Evolutionary conservation across 2,888 invertebrate species (phyloP), one percentile per base, ranked within the genome.

Genomic region (Theretra japonica): DNA sequence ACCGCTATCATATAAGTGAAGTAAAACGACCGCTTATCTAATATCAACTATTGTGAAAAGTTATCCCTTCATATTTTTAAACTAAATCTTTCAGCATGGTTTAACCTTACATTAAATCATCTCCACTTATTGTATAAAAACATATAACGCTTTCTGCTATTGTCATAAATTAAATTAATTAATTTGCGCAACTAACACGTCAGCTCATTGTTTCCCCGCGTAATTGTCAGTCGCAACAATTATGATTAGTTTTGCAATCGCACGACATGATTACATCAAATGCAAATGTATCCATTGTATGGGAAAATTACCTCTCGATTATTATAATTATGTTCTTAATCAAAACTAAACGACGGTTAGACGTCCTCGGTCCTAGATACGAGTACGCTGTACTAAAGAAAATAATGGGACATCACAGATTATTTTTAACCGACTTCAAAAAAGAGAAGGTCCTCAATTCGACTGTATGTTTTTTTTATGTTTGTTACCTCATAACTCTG

Each of bases 171-270:
- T 19, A 53, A 6, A 53, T 53, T 53, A 53, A 53, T 53, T 17
- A n/a, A 17, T 5, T 28, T 28, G 28, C 65, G 62, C 41, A 33
- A 65, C 21, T 23, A 65, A 21, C 48, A 48, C 65, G 65, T 48
- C 65, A 65, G 15, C 6, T 41, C 41, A 65, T 65, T 65, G 65
- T 65, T 65, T 17, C 17, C 15, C 53, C 17, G 48, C 65, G 23
- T 65, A 65, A 65, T 65, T 65, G 65, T 65, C 21, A n/a, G 62
- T 59, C 60, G 19, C 30, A 48, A 48, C 41, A 48, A 65, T 48
- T 65, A 65, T n/a, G 33, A 60, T 41, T 48, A 48, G 23, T 48
- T 41, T 41, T 23, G 65, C 65, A 65, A 65, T 48, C 3, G 65
- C 41, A 65, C 41, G 65, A 6, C n/a, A 30, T 65, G 21, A 48